Base-by-base conservation (phyloP, 1,140 invertebrate species). In the Laupala kohalensis region DNA sequence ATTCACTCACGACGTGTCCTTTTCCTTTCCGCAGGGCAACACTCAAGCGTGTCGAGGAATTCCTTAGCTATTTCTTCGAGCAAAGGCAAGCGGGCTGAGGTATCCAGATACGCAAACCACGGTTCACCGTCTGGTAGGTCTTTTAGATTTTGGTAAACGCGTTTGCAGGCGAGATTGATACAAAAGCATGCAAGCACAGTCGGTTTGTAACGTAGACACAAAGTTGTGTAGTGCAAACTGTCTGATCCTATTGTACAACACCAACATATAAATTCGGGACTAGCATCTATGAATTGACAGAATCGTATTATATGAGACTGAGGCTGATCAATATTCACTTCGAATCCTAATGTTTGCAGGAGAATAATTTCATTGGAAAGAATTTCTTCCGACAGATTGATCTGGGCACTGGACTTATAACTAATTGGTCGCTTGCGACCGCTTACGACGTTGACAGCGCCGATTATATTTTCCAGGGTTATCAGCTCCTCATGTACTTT, bases 191-290 rank as follows among this genome's bases (percentile, higher is more conserved):
- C 96, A 26, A 98, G 95, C 37, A 97, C 90, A 0, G 95, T 96
- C 19, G 96, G 95, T 77, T 91, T 91, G 79, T 97, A 97, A 81
- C 96, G 94, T 66, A 98, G 86, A 83, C 94, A 97, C 94, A 98
- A 96, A 23, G 93, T 97, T 4, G 96, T 98, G 77, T 98, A 83
- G 82, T 98, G 95, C 27, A 98, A 84, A 81, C 95, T 94, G 83
- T 97, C 97, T 64, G 95, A 97, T 74, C 96, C 96, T 90, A 98
- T 92, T 81, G 97, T 96, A 84, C 98, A 98, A 0, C 95, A 96
- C 53, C 95, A 96, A 83, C 98, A 94, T 53, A 95, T 93, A 74
- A 98, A 85, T 81, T 98, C 95, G 83, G 97, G 97, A 77, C 90
- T 91, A 65, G 93, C 94, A 95, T 92, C 89, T 67, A 97, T 93